Conservation (phyloP, 2,797 vertebrate genomes). For the Pseudotriccus pelzelni region DNA sequence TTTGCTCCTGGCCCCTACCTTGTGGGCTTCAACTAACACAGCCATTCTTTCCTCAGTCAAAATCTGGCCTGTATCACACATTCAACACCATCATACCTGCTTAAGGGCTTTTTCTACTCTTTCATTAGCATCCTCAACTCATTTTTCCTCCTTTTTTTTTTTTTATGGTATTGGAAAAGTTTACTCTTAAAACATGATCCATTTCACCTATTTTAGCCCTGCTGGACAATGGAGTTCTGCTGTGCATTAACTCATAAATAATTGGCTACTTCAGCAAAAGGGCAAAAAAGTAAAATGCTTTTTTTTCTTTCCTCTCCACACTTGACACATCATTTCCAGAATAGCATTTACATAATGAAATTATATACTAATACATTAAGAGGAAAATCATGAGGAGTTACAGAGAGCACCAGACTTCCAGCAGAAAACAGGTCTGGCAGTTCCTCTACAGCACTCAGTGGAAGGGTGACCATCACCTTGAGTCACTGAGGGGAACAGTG, state of each 20-base stretch:
- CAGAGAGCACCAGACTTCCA: background rate
- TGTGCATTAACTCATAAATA: background rate
- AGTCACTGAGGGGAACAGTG: background rate
- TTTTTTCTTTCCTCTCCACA: background rate
- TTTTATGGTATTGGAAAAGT: background rate
- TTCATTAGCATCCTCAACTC: background rate
- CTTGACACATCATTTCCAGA: background rate
- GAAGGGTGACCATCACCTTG: background rate
- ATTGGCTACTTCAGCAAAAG: background rate
- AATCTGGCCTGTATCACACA: background rate
- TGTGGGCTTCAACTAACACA: background rate
- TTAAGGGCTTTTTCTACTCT: background rate
- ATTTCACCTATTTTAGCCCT: background rate
- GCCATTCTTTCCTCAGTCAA: background rate
- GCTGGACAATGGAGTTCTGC: background rate
- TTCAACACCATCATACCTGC: background rate
- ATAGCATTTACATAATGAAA: background rate
- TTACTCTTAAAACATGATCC: background rate
- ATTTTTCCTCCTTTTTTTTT: background rate
- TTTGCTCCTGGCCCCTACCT: background rate
- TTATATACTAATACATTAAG: background rate
- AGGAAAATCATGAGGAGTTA: background rate
- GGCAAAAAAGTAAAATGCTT: background rate
- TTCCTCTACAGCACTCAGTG: background rate
- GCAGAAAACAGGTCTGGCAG: background rate